phyloP scores from a whole-genome alignment of 2,888 invertebrate species.

The Nineta flava region DNA sequence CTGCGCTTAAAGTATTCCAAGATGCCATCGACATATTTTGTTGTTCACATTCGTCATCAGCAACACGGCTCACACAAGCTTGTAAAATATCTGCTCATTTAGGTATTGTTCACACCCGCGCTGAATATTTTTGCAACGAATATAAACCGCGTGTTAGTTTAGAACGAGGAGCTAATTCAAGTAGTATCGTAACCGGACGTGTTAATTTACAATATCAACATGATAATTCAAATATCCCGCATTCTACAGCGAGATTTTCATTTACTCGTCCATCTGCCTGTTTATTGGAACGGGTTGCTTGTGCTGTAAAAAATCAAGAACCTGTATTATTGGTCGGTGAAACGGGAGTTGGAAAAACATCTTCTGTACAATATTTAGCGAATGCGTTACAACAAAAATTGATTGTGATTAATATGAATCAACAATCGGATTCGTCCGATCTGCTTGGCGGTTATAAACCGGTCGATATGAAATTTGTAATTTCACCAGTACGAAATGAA shows the following conservation, averaged over 20 bases:
- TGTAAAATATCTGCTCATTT: constrained; percentile 62
- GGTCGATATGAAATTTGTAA: constrained; percentile 71
- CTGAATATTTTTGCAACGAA: constrained; percentile 60
- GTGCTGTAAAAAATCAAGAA: constrained; percentile 67
- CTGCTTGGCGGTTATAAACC: constrained; percentile 95
- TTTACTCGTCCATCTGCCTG: constrained; percentile 69
- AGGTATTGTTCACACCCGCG: constrained; percentile 67
- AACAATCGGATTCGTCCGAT: constrained; percentile 95
- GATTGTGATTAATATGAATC: constrained; percentile 95
- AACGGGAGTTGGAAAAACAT: constrained; percentile 97
- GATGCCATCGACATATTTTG: constrained; percentile 88
- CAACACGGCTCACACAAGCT: constrained; percentile 47
- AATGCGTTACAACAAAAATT: constrained; percentile 69
- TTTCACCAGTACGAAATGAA: constrained; percentile 64
- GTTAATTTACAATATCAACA: constrained; percentile 30
- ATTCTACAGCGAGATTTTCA: constrained; percentile 42
- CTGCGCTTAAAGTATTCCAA: constrained; percentile 58
- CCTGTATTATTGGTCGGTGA: constrained; percentile 93
- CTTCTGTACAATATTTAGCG: constrained; percentile 82
- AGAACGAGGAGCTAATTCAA: constrained; percentile 21
- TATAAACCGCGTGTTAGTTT: constrained; percentile 63
- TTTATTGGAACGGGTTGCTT: constrained; percentile 75
- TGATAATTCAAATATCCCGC: not conserved
- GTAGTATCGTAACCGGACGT: constrained; percentile 54
- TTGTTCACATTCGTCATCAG: constrained; percentile 51